Conservation (phyloP, 1,140 invertebrate genomes). For the Orchesella cincta region DNA sequence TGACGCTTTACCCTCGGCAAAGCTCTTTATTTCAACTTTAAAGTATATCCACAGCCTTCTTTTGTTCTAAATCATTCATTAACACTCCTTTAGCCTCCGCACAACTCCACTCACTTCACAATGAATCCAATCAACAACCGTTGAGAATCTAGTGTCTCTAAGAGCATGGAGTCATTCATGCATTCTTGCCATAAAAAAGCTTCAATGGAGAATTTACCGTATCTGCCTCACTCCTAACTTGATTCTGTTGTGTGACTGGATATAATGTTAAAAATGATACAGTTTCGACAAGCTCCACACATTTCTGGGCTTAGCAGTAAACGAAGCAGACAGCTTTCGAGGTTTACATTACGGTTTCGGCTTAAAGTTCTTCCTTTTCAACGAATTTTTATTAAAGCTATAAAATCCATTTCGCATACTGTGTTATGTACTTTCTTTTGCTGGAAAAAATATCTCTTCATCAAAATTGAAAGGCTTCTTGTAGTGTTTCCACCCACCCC, state of each 20-base stretch:
- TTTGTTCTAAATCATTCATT: constrained; percentile 22
- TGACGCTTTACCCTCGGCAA: not conserved
- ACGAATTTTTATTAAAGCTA: no score
- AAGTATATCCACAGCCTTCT: not conserved
- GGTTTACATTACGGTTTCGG: no score
- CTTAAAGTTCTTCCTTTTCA: no score
- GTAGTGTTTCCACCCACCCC: not conserved
- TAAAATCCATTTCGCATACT: not conserved
- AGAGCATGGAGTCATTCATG: not conserved
- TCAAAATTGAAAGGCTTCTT: not conserved
- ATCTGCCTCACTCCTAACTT: no score
- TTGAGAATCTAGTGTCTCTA: not conserved
- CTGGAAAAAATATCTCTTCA: not conserved
- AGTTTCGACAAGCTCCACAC: no score
- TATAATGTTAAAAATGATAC: no score
- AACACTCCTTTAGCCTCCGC: not conserved
- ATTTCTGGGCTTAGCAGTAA: no score
- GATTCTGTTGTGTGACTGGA: no score
- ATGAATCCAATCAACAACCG: not conserved
- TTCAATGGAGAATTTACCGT: no score
- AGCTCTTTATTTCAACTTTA: not conserved
- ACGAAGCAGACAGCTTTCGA: no score
- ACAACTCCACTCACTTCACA: not conserved
- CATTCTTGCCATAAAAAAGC: no score
- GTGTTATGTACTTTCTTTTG: not conserved